Conservation (phyloP, 2,797 vertebrate species). For the Melanotaenia boesemani region DNA sequence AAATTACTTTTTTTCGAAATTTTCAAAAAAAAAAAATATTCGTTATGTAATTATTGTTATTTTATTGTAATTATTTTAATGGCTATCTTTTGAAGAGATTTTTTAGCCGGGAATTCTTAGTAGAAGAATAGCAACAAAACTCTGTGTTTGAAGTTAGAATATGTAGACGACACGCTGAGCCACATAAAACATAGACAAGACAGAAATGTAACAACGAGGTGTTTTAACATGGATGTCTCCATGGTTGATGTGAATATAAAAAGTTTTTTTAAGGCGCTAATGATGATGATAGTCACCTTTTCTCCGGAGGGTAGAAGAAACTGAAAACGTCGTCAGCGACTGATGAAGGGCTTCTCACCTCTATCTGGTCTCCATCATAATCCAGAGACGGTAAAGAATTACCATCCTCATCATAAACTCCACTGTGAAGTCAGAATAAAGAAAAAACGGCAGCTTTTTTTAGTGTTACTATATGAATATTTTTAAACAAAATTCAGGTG, state of each 20-base stretch:
- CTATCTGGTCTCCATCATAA: slow-evolving; percentile 87
- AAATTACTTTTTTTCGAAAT: not conserved
- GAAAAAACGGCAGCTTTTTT: not conserved
- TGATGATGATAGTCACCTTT: slow-evolving; percentile 84
- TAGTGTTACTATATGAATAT: not conserved
- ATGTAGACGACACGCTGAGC: slow-evolving; percentile 58
- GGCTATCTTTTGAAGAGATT: not conserved
- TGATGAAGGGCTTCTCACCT: slow-evolving; percentile 86
- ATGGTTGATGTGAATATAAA: not conserved
- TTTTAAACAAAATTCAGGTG: not conserved
- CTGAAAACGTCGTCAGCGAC: slow-evolving; percentile 85
- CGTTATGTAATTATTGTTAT: fast-evolving
- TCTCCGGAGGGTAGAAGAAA: slow-evolving; percentile 87
- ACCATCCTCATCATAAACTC: slow-evolving; percentile 92
- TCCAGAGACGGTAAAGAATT: slow-evolving; percentile 88
- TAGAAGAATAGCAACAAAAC: not conserved
- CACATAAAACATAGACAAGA: slow-evolving; percentile 64
- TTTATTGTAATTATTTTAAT: not conserved
- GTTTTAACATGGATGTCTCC: slow-evolving; percentile 55
- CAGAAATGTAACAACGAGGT: slow-evolving; percentile 70
- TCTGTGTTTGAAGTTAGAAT: slow-evolving; percentile 29
- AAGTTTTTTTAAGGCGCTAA: not conserved
- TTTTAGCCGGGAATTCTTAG: slow-evolving; percentile 1
- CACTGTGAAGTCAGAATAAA: slow-evolving; percentile 83
- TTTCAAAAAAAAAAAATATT: too few relatives aligned